Conservation (phyloP, 2,888 invertebrate genomes). For the Deroplatys truncata region DNA sequence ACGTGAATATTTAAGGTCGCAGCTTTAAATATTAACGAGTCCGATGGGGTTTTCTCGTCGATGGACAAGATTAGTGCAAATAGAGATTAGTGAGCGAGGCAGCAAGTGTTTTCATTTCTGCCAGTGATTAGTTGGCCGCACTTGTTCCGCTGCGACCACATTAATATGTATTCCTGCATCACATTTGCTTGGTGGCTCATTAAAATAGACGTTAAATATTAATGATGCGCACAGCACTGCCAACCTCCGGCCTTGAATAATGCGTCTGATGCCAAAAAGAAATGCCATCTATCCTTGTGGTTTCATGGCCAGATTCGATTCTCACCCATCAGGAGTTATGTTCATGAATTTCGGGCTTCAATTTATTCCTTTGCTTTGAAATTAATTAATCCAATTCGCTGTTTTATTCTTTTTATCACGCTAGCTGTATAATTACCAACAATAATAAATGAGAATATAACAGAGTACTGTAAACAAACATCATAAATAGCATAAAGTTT, state of each 20-base stretch:
- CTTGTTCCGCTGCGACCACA: background rate
- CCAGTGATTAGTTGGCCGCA: background rate
- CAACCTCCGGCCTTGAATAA: background rate
- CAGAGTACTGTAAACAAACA: too few relatives aligned
- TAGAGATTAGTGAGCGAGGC: background rate
- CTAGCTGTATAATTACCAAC: too few relatives aligned
- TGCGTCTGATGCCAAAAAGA: background rate
- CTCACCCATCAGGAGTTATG: too few relatives aligned
- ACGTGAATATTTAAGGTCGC: background rate
- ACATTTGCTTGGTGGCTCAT: background rate
- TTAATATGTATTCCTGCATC: background rate
- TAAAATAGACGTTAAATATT: background rate
- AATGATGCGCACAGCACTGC: background rate
- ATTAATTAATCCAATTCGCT: too few relatives aligned
- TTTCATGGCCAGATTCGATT: background rate
- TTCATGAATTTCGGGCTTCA: background rate
- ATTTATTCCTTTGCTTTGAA: background rate
- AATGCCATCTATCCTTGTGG: background rate
- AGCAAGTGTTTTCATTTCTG: background rate
- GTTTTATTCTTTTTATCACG: too few relatives aligned
- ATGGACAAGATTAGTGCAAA: background rate
- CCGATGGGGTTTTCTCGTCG: background rate
- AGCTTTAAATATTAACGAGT: background rate
- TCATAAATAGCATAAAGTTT: too few relatives aligned
- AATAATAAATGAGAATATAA: too few relatives aligned